Evolutionary conservation across 1,140 invertebrate species (phyloP).

Genomic region (Ruditapes philippinarum): DNA sequence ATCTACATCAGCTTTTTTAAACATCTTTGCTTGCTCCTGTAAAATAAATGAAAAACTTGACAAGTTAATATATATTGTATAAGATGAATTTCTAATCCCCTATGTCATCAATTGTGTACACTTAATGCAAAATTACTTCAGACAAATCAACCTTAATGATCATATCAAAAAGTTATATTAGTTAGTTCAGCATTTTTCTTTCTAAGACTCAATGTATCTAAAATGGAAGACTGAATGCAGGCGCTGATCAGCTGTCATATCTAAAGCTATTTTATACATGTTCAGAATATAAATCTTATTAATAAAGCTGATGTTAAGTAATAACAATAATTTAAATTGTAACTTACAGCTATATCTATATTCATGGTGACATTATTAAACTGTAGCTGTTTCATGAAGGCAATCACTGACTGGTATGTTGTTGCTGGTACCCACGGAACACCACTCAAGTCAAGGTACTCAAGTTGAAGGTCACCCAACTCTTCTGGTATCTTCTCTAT

Average conservation of each 20-base stretch:
- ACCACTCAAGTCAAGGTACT: conserved; percentile 73
- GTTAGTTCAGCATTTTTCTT: no score
- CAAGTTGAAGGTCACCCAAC: conserved; percentile 70
- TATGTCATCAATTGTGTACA: no score
- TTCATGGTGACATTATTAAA: conserved; percentile 60
- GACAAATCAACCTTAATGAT: no score
- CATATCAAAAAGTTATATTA: no score
- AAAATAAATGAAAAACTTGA: conserved; percentile 25
- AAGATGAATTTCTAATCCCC: no score
- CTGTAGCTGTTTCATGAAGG: conserved; percentile 66
- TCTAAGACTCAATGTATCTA: no score
- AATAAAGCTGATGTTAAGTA: no score
- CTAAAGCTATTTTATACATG: no score
- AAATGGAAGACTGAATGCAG: no score
- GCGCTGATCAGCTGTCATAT: no score
- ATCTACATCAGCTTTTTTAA: conserved; percentile 71
- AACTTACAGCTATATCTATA: conserved; percentile 65
- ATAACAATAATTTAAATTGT: background rate
- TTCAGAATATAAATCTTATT: no score
- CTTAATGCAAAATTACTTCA: no score
- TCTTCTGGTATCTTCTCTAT: conserved; percentile 42
- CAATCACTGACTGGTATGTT: conserved; percentile 52
- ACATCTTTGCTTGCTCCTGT: conserved; percentile 70
- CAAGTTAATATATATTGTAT: background rate
- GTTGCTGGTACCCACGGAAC: conserved; percentile 67